These are phyloP conservation scores for Dryococelus australis DNA, from an alignment of 2,888 invertebrate genomes.

Conservation along the genomic window DNA sequence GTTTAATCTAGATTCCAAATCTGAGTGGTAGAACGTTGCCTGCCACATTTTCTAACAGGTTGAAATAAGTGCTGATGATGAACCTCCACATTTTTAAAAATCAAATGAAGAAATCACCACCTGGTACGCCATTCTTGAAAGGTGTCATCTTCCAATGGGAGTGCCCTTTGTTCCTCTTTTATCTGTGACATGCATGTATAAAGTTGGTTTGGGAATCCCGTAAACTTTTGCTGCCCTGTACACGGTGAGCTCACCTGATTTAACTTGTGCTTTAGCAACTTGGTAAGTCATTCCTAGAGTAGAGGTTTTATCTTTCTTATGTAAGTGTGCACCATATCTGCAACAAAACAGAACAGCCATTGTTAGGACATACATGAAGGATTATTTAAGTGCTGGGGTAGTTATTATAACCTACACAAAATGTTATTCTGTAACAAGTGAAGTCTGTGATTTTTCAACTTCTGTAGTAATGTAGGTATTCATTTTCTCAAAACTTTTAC, in stretches of 20 bases:
- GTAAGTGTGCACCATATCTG: not conserved
- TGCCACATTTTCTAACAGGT: conserved; percentile 25
- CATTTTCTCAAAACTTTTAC: not conserved
- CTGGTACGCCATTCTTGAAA: conserved; percentile 47
- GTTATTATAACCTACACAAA: not conserved
- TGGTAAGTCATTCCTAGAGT: not conserved
- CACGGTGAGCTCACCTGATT: not conserved
- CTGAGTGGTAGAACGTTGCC: conserved; percentile 48
- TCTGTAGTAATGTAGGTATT: not conserved
- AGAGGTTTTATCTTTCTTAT: not conserved
- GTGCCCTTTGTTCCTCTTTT: not conserved
- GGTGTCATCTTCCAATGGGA: conserved; percentile 45
- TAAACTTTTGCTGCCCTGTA: not conserved
- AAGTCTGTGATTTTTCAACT: not conserved
- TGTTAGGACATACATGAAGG: not conserved
- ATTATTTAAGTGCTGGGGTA: not conserved
- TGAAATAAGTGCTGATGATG: conserved; percentile 41
- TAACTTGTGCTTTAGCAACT: not conserved
- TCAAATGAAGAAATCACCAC: not conserved
- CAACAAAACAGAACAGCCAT: not conserved
- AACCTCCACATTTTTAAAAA: not conserved
- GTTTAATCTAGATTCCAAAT: conserved; percentile 50
- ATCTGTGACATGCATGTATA: not conserved
- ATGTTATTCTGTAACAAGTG: not conserved
- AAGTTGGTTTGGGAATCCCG: not conserved